These are phyloP conservation scores for Spialia ferax DNA, from an alignment of 2,888 invertebrate genomes.

Conservation along the genomic window DNA sequence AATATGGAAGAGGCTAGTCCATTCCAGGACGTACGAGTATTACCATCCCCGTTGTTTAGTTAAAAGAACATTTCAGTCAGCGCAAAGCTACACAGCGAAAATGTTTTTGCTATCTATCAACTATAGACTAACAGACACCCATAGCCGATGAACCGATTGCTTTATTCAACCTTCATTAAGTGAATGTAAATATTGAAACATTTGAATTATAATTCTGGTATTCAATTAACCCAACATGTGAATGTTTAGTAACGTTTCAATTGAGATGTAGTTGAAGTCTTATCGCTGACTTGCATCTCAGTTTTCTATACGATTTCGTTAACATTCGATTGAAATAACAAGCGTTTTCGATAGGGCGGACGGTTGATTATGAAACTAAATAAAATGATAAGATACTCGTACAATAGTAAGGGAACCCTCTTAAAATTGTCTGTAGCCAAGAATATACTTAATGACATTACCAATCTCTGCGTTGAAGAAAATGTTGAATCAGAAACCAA, in stretches of 20 bases:
- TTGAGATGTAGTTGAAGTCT: no score
- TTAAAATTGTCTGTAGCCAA: not conserved
- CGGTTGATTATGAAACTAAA: no score
- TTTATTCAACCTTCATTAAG: not conserved
- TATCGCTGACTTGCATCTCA: no score
- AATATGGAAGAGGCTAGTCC: slow-evolving; percentile 21
- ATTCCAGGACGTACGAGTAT: slow-evolving; percentile 19
- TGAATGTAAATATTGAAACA: not conserved
- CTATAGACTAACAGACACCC: not conserved
- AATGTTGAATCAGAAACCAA: slow-evolving; percentile 25
- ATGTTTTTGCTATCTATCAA: not conserved
- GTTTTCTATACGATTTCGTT: no score
- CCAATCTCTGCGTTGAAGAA: slow-evolving; percentile 1
- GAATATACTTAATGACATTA: not conserved
- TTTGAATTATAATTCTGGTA: no score
- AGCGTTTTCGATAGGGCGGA: no score
- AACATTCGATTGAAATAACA: no score
- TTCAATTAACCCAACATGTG: no score
- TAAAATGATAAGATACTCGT: no score
- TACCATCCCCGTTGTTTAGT: slow-evolving; percentile 3
- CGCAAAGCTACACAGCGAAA: not conserved
- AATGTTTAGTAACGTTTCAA: no score
- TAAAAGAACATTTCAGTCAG: not conserved
- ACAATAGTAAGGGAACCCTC: not conserved
- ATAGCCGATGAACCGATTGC: not conserved